Conservation (phyloP, 2,113 vertebrate genomes). For the Panthera uncia region DNA sequence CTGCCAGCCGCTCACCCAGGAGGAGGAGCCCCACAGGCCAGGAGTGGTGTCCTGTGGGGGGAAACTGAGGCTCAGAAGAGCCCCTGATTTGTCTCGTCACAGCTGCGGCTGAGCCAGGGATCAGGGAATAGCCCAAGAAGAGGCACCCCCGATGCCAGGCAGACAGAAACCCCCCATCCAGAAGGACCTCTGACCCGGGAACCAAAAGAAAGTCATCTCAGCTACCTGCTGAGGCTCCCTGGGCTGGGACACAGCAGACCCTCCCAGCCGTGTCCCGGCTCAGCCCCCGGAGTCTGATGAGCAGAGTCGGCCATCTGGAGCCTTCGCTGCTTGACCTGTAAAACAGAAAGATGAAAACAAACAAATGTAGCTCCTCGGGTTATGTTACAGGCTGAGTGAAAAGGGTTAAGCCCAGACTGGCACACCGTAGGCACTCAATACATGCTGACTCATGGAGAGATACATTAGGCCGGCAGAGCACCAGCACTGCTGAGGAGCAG, state of each 20-base stretch:
- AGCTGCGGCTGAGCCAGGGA: no score
- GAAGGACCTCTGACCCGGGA: neutral
- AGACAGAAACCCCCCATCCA: neutral
- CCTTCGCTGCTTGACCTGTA: neutral
- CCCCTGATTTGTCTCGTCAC: neutral
- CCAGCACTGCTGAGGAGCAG: neutral
- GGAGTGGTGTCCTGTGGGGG: fast-evolving
- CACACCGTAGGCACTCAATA: fast-evolving
- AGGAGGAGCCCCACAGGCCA: neutral
- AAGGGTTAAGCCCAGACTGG: neutral
- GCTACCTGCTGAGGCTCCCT: fast-evolving
- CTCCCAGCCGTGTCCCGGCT: fast-evolving
- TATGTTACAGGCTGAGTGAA: fast-evolving
- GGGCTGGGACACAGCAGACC: no score
- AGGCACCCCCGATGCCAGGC: neutral
- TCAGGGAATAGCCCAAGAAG: fast-evolving
- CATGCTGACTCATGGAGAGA: fast-evolving
- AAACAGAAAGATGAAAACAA: neutral
- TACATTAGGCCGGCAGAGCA: fast-evolving
- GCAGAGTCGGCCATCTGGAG: fast-evolving
- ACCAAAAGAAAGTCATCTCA: no score
- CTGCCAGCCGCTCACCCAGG: fast-evolving
- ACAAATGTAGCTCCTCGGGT: neutral
- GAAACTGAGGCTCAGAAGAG: neutral
- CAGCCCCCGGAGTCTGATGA: neutral